Evolutionary conservation across 1,140 invertebrate species (phyloP), one percentile per base, ranked within the genome.

Genomic region (Araneus ventricosus): DNA sequence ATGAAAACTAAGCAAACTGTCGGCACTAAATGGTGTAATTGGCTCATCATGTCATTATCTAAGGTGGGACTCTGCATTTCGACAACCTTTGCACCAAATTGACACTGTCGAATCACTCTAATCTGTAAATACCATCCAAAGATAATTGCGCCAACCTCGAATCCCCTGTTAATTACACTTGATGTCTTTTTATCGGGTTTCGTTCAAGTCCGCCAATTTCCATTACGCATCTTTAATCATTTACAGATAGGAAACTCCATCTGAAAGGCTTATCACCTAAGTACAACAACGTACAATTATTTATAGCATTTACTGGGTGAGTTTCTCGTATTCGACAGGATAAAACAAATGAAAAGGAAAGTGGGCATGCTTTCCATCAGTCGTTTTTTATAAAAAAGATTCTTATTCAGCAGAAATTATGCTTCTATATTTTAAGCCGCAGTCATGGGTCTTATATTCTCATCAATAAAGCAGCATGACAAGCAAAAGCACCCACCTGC

Each of bases 11-110:
- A 79, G 75, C 27, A 79, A 27, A 37, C n/a, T 79, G 75, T 37
- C 75, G 75, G 75, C 75, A 17, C 37, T 79, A 79, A 79, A 79
- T 79, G 75, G 30, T 79, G 75, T 79, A 79, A 79, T 79, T 37
- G 75, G 75, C 75, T 79, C 75, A 79, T 79, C 75, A 79, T 79
- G 75, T 79, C 75, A 79, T 79, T 79, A 79, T 37, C 75, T 79
- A 79, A 79, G 75, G 75, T 79, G 75, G 75, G 37, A 79, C 75
- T 79, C 75, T 79, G 75, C 34, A 79, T 79, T 79, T 79, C 30
- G 37, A 79, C 75, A 79, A 30, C 75, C 75, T 79, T 79, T 63
- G 30, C 75, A 79, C 75, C 75, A 79, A 79, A 79, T 39, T 39
- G 75, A 30, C 75, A 79, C 30, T 79, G 75, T 79, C 30, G 75